Base-by-base conservation (phyloP, 2,888 invertebrate species). In the Amblyjoppa fuscipennis region DNA sequence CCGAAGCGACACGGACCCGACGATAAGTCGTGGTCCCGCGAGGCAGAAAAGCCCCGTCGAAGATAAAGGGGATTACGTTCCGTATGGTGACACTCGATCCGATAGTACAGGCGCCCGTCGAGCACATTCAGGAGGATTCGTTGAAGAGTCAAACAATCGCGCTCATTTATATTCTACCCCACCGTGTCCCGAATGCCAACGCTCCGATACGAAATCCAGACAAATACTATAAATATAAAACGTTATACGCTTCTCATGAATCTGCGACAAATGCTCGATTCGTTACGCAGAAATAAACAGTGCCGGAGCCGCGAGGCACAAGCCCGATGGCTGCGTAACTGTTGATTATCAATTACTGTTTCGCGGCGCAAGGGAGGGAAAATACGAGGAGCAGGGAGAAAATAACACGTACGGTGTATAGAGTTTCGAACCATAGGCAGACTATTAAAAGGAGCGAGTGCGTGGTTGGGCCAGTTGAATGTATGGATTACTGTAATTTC, bases 11-110 rank as follows among this genome's bases (percentile, higher is more conserved):
- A 59, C 45, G 45, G 31, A 34, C 3, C 31, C 61, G 69, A 70
- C 61, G 75, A 82, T 71, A 82, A 71, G 70, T 64, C 69, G 75
- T 11, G 41, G 41, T 70, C 51, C 41, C 51, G n/a, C 59, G 64
- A 64, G n/a, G 28, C 61, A 6, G 49, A 56, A 20, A 38, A 70
- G 41, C 71, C 59, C 25, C 53, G 76, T 70, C 71, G 77, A 53
- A 82, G 76, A 82, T 77, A 82, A 82, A 81, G n/a, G 31, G 64
- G 76, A 82, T 71, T 71, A 82, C 38, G 64, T 28, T 45, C 34
- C 66, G 70, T 56, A 59, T 68, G 69, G 38, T 38, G 53, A 64
- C 70, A 71, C 56, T 53, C 56, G 9, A 71, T 75, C 75, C 20
- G 81, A 82, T 77, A 53, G 13, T 25, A 6, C 5, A 28, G 34